phyloP scores from a whole-genome alignment of 2,888 invertebrate species.

The Clitarchus hookeri region DNA sequence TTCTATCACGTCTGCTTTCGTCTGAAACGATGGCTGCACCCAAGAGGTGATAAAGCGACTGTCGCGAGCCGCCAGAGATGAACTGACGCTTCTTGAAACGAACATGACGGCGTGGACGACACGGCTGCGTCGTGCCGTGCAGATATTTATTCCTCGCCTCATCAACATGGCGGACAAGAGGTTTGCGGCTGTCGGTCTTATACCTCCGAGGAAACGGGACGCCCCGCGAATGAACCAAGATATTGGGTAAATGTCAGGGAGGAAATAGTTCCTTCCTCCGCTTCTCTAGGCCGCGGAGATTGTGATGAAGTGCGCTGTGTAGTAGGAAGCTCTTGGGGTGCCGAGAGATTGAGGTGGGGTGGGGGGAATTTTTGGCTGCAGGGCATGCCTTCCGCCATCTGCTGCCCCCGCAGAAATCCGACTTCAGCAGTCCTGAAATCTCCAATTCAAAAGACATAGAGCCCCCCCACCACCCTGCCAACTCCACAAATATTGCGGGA shows the following conservation, averaged over 20 bases:
- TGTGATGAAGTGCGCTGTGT: background rate
- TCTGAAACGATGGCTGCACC: too few relatives aligned
- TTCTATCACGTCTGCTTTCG: too few relatives aligned
- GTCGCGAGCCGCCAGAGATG: too few relatives aligned
- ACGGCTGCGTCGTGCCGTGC: too few relatives aligned
- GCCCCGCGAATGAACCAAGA: background rate
- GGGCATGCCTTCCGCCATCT: background rate
- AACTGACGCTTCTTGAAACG: too few relatives aligned
- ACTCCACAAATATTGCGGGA: background rate
- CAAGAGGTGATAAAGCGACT: too few relatives aligned
- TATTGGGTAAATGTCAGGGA: background rate
- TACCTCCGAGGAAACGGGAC: too few relatives aligned
- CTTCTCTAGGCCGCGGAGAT: background rate
- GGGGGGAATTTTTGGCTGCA: background rate
- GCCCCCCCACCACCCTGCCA: background rate
- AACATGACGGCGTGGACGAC: too few relatives aligned
- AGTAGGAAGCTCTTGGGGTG: background rate
- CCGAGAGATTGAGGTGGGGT: background rate
- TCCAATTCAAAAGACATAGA: conserved; percentile 37
- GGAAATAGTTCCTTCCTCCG: too few relatives aligned
- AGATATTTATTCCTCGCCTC: too few relatives aligned
- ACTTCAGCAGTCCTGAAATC: conserved; percentile 29
- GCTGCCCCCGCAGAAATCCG: background rate
- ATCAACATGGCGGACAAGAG: too few relatives aligned
- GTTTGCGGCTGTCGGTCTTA: too few relatives aligned